phyloP scores from a whole-genome alignment of 2,113 vertebrate species.

The Ailurus styani region DNA sequence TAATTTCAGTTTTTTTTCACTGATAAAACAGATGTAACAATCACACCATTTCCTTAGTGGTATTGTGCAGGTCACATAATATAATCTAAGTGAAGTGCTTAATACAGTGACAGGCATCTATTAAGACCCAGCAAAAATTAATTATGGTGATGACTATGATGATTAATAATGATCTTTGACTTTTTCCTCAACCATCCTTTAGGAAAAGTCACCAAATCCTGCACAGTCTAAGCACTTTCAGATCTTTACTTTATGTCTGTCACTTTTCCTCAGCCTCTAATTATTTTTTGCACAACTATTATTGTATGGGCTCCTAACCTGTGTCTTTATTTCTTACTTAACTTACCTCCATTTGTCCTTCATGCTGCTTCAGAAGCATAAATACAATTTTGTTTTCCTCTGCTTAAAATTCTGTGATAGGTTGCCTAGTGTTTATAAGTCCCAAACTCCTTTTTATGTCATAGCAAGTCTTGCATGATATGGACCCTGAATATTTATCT shows the following conservation, averaged over 20 bases:
- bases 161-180: background rate
- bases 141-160: background rate
- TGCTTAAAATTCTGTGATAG: constrained; percentile 1
- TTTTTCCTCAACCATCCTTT: background rate
- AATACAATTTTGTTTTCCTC: background rate
- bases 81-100: background rate
- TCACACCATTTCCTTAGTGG: background rate
- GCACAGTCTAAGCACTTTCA: background rate
- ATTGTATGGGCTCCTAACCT: background rate
- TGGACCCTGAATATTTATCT: background rate
- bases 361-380: background rate
- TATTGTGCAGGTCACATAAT: background rate
- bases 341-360: constrained; percentile 5
- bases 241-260: background rate
- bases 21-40: background rate
- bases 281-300: constrained; percentile 33
- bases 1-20: background rate
- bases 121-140: background rate
- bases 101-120: background rate
- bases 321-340: background rate
- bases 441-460: background rate
- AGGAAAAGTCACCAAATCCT: background rate
- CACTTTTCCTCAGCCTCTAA: constrained; percentile 24
- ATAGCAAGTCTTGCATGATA: background rate
- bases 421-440: background rate